Evolutionary conservation across 2,113 vertebrate species (phyloP), one percentile per base, ranked within the genome.

Genomic region (Scalopus aquaticus): DNA sequence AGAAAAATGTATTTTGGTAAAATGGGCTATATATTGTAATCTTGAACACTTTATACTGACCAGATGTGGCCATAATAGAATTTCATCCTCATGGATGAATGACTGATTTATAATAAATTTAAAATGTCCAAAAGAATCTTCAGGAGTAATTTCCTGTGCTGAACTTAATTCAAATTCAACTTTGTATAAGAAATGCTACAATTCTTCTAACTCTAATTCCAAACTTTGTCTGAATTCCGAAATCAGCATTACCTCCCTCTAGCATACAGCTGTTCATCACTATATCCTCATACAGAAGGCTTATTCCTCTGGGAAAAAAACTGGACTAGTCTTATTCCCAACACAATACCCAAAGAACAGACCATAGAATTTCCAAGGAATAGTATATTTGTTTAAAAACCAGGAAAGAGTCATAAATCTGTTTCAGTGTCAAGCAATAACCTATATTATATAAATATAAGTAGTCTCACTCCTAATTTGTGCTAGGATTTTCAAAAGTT

Each of bases 41-140:
- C 15, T 35, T 85, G 35, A 73, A 13, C 2, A 54, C 32, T 88
- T 88, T 88, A 37, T 69, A 54, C 22, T 64, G 37, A 62, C 6
- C 13, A 93, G 26, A 62, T 81, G 9, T 37, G 46, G 28, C 17
- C 85, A 64, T n/a, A 74, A 69, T n/a, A 60, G 22, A 79, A n/a
- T 58, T 91, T 93, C 77, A 62, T 85, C 28, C 28, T 78, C 28
- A 73, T 74, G 19, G 39, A 5, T 90, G 72, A 93, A 8, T 77
- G n/a, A 91, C 35, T 51, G 51, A 96, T 85, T 81, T 74, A 88
- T 35, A 82, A 69, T 9, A 79, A 93, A 85, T 93, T 89, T 93
- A 60, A 89, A 70, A 24, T 87, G 22, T 70, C 51, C 35, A 37
- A 72, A 91, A 84, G 70, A 92, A 87, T 44, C 35, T 85, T 94